These are phyloP conservation scores for Whitmania pigra DNA, from an alignment of 1,140 invertebrate species.

Conservation along the genomic window DNA sequence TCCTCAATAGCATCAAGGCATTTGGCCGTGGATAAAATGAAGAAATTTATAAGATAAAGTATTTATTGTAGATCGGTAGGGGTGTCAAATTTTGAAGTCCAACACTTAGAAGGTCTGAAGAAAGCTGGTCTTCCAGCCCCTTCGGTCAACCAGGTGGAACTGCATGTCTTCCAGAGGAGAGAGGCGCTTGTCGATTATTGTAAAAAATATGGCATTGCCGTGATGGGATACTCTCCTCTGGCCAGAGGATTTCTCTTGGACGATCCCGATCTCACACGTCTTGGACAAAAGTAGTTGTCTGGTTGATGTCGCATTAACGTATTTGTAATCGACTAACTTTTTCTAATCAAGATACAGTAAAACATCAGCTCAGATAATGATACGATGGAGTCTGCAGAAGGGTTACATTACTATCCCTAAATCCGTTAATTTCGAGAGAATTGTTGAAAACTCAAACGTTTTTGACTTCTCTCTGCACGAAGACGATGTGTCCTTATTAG, in stretches of 20 bases:
- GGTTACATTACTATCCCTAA: conserved; percentile 34
- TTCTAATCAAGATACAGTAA: conserved; percentile 25
- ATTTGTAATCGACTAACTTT: not conserved
- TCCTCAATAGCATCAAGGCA: not conserved
- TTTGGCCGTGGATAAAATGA: not conserved
- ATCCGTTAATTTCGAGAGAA: conserved; percentile 26
- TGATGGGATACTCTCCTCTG: conserved; percentile 36
- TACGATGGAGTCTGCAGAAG: conserved; percentile 32
- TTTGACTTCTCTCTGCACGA: conserved; percentile 27
- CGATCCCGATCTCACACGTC: conserved; percentile 26
- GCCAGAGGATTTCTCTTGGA: conserved; percentile 28
- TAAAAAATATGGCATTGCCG: conserved; percentile 28
- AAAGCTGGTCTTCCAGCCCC: conserved; percentile 30
- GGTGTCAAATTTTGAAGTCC: conserved; percentile 35
- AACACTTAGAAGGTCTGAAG: conserved; percentile 31
- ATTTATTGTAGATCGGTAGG: conserved; percentile 31
- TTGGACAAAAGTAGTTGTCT: conserved; percentile 29
- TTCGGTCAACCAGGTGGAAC: conserved; percentile 36
- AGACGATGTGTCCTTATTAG: not conserved
- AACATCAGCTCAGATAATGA: conserved; percentile 29
- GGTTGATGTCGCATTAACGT: not conserved
- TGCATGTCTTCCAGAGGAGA: conserved; percentile 30
- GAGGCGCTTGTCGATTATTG: conserved; percentile 32
- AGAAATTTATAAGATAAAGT: not conserved
- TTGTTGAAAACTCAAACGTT: conserved; percentile 29